Percentiles rank a stretch among this genome's conserved stretches.
phyloP scores from a whole-genome alignment of 2,797 vertebrate species.

The Scolopax bukidnonensis region DNA sequence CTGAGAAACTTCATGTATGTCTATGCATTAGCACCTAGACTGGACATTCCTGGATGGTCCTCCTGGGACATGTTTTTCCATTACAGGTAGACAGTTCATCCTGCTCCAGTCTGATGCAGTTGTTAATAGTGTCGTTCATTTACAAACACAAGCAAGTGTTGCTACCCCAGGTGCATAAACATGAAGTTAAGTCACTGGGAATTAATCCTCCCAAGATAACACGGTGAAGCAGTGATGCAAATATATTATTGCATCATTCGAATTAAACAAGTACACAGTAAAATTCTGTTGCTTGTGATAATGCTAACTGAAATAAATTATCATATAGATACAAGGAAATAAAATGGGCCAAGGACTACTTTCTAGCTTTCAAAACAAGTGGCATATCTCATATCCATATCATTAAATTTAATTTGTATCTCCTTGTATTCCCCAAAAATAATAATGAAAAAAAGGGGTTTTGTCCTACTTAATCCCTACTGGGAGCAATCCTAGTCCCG shows the following conservation, averaged over 20 bases:
- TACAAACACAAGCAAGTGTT: neutral
- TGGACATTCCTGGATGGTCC: rapidly evolving
- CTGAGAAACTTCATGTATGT: neutral
- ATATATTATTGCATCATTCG: neutral
- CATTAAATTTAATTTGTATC: neutral
- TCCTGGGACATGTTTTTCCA: rapidly evolving
- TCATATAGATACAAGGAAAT: neutral
- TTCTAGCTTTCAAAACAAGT: neutral
- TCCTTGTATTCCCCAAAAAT: neutral
- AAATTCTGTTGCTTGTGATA: neutral
- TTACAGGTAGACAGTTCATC: neutral
- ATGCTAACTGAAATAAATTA: neutral
- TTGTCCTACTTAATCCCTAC: neutral
- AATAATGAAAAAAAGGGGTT: neutral
- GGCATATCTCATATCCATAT: neutral
- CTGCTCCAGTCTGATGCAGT: neutral
- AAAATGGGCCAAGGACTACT: neutral
- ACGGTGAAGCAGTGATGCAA: neutral
- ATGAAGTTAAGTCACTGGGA: neutral
- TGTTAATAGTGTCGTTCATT: neutral
- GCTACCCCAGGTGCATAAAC: rapidly evolving
- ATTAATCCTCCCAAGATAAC: neutral
- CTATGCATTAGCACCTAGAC: neutral
- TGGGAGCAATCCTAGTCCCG: neutral
- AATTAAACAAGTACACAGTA: neutral